Evolutionary conservation across 2,888 invertebrate species (phyloP).

Genomic region (Ochropleura leucogaster): DNA sequence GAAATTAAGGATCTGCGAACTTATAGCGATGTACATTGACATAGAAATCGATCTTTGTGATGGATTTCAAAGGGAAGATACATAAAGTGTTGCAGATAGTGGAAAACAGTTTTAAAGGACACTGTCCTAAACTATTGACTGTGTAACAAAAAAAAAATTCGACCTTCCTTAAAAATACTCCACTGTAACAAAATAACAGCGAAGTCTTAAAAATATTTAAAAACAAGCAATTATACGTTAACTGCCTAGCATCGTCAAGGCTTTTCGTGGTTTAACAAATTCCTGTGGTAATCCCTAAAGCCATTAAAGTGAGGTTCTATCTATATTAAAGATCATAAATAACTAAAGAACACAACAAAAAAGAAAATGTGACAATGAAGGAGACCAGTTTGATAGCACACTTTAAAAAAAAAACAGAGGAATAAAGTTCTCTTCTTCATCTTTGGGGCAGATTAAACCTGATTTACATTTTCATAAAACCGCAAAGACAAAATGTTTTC

Average conservation of each 20-base stretch:
- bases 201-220: neutral
- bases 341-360: neutral
- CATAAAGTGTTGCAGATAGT: neutral
- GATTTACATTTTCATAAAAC: neutral
- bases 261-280: neutral
- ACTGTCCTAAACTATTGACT: neutral
- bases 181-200: neutral
- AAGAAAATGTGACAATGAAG: no score
- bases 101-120: neutral
- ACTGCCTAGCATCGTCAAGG: conserved; percentile 6
- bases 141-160: neutral
- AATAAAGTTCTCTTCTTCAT: neutral
- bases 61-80: neutral
- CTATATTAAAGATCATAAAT: neutral
- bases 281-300: conserved; percentile 22
- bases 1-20: neutral
- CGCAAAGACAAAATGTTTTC: neutral
- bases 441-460: neutral
- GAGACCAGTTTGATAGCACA: neutral
- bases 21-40: neutral
- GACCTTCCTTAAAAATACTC: neutral
- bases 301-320: neutral
- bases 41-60: neutral
- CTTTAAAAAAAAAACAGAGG: neutral
- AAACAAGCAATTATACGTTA: neutral